phyloP scores from a whole-genome alignment of 1,140 invertebrate genomes.

The Ericerus pela region DNA sequence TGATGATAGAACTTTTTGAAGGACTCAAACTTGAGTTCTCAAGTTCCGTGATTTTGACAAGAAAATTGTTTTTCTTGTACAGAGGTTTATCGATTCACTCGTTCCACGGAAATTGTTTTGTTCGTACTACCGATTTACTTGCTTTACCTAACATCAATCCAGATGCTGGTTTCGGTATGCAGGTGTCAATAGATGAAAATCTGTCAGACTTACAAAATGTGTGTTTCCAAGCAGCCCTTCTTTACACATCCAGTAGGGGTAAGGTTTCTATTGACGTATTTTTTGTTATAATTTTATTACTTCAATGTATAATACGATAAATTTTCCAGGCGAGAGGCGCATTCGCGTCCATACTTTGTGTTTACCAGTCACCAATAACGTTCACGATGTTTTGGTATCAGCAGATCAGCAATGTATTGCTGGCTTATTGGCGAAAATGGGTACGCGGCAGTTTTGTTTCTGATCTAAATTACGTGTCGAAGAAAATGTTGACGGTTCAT shows the following conservation, averaged over 20 bases:
- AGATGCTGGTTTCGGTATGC: slow-evolving; percentile 95
- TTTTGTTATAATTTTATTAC: background rate
- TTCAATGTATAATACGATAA: slow-evolving; percentile 17
- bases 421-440: slow-evolving; percentile 89
- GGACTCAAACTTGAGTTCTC: too few relatives aligned
- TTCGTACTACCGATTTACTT: slow-evolving; percentile 89
- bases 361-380: slow-evolving; percentile 68
- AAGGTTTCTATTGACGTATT: slow-evolving; percentile 15
- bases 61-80: slow-evolving; percentile 18
- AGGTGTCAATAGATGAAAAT: slow-evolving; percentile 86
- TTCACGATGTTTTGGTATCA: slow-evolving; percentile 71
- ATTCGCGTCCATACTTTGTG: slow-evolving; percentile 96
- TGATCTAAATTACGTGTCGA: too few relatives aligned
- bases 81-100: slow-evolving; percentile 86
- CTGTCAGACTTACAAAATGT: slow-evolving; percentile 72
- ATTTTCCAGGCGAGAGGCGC: slow-evolving; percentile 65
- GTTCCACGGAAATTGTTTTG: slow-evolving; percentile 99
- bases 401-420: slow-evolving; percentile 94
- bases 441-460: too few relatives aligned
- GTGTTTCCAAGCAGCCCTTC: slow-evolving; percentile 92
- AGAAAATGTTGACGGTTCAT: background rate
- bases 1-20: too few relatives aligned
- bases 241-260: slow-evolving; percentile 97
- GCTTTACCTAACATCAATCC: slow-evolving; percentile 96
- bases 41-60: background rate